Percentiles rank a stretch among this genome's conserved stretches.
These are phyloP conservation scores for Oligia fasciuncula DNA, from an alignment of 2,888 invertebrate genomes.

Conservation along the genomic window DNA sequence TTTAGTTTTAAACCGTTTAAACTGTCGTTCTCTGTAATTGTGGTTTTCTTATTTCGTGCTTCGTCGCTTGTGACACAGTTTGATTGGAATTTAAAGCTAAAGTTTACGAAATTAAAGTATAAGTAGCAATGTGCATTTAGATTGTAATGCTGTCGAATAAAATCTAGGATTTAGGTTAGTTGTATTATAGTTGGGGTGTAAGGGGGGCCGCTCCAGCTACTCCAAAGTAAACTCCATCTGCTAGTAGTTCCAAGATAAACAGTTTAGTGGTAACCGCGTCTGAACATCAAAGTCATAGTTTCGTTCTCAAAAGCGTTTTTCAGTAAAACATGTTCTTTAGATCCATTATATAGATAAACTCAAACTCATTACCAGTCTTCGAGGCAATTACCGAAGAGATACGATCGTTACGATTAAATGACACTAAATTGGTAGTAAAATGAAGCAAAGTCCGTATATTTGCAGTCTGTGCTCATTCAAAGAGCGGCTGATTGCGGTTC, in stretches of 20 bases:
- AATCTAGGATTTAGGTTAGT: slow-evolving; percentile 20
- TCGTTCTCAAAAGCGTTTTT: neutral
- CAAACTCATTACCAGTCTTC: neutral
- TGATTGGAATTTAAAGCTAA: slow-evolving; percentile 31
- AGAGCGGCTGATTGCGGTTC: slow-evolving; percentile 36
- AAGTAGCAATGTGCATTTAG: slow-evolving; percentile 26
- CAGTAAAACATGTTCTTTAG: neutral
- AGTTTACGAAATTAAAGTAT: slow-evolving; percentile 24
- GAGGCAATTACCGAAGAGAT: slow-evolving; percentile 11
- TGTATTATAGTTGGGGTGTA: neutral
- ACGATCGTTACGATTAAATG: slow-evolving; percentile 6
- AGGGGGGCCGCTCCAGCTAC: neutral
- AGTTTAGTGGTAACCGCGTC: neutral
- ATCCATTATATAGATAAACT: neutral
- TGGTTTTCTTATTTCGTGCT: slow-evolving; percentile 57
- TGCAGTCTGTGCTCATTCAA: slow-evolving; percentile 23
- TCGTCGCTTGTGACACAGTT: slow-evolving; percentile 37
- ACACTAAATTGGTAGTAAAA: slow-evolving; percentile 28
- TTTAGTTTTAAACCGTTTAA: slow-evolving; percentile 56
- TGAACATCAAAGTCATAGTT: neutral
- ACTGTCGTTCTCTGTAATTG: slow-evolving; percentile 37
- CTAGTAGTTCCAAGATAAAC: neutral
- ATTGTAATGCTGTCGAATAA: slow-evolving; percentile 14
- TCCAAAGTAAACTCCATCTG: neutral
- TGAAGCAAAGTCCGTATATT: slow-evolving; percentile 26